Evolutionary conservation across 2,797 vertebrate species (phyloP).

Genomic region (Periophthalmus magnuspinnatus): DNA sequence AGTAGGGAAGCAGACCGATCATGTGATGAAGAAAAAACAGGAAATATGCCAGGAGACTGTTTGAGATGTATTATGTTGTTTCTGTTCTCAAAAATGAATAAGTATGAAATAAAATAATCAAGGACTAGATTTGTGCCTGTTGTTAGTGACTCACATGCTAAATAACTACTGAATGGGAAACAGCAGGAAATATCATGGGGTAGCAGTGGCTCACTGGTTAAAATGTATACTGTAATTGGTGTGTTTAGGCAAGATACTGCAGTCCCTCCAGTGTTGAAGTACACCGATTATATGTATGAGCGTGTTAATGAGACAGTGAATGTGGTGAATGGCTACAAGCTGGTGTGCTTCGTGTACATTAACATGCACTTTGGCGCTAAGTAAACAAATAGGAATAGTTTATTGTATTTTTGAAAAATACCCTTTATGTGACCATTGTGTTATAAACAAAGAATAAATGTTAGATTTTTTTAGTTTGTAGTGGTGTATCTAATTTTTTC

Average conservation of each 20-base stretch:
- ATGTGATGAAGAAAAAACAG: slow-evolving; percentile 39
- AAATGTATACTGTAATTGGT: too few species aligned
- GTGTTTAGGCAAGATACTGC: too few species aligned
- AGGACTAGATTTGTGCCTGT: background rate
- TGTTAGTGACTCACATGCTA: background rate
- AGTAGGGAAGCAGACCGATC: slow-evolving; percentile 41
- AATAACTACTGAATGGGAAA: too few species aligned
- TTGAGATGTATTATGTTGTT: slow-evolving; percentile 18
- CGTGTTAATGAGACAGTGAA: too few species aligned
- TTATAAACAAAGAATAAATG: background rate
- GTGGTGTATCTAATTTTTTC: background rate
- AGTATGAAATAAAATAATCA: slow-evolving; percentile 6
- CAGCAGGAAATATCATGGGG: too few species aligned
- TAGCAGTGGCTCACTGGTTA: too few species aligned
- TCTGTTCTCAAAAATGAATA: background rate
- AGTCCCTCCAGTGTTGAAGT: too few species aligned
- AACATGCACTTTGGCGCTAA: too few species aligned
- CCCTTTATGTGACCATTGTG: background rate
- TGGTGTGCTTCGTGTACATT: too few species aligned
- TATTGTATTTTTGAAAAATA: background rate
- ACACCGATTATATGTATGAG: too few species aligned
- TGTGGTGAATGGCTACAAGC: too few species aligned
- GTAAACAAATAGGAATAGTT: background rate
- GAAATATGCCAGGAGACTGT: background rate
- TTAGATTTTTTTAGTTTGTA: background rate